A percentile compares a stretch with the other conserved stretches of the same genome.
Conservation (phyloP, 53 echinoderm and acorn worm genomes). For the Echinometra lucunter region DNA sequence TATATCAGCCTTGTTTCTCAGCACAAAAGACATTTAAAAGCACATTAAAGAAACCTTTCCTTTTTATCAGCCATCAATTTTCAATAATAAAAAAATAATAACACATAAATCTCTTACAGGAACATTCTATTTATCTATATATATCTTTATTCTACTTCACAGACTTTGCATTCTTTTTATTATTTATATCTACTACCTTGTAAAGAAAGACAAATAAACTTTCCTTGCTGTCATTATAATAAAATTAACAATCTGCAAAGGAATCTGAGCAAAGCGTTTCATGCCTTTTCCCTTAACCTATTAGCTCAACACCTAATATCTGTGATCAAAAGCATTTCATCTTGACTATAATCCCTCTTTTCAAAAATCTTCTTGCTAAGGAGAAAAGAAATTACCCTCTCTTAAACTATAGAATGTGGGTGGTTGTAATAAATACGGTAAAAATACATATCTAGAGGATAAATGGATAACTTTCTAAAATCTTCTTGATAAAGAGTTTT, state of each 20-base stretch:
- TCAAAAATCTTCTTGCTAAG: neutral
- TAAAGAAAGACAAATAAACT: neutral
- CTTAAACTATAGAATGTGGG: neutral
- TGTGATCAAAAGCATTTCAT: no score
- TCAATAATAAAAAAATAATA: no score
- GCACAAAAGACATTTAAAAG: neutral
- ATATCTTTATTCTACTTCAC: neutral
- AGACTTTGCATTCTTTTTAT: neutral
- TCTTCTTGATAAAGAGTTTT: no score
- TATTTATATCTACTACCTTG: neutral
- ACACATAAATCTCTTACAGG: neutral
- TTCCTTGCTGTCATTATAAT: neutral
- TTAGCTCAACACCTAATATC: no score
- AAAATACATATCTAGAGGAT: no score
- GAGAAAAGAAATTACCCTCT: neutral
- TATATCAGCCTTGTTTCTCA: constrained; percentile 17
- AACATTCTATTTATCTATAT: no score
- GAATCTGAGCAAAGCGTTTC: neutral
- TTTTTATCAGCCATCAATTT: no score
- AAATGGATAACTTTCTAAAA: no score
- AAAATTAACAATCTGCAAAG: neutral
- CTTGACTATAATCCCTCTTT: neutral
- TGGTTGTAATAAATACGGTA: neutral
- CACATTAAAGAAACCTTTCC: no score
- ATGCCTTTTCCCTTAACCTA: no score